A percentile compares a stretch with the other conserved stretches of the same genome.
phyloP scores from a whole-genome alignment of 2,797 vertebrate genomes.

The Diplodus sargus region DNA sequence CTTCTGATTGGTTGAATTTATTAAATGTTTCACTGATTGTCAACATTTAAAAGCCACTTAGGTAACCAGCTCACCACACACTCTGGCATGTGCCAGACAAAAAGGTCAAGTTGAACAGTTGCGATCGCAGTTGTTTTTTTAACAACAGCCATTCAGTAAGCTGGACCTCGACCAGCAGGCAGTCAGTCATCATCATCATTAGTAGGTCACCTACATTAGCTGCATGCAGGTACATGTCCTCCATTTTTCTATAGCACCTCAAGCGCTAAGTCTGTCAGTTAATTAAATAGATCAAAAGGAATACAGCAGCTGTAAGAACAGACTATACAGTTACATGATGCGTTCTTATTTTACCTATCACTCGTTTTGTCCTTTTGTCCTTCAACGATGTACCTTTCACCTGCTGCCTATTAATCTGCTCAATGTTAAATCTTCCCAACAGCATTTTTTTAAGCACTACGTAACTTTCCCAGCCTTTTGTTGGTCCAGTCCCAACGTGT shows the following conservation, averaged over 20 bases:
- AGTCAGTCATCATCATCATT: constrained; percentile 6
- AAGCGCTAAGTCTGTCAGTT: constrained; percentile 1
- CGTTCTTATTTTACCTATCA: neutral
- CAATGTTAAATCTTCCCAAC: no score
- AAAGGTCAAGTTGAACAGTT: neutral
- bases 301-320: constrained; percentile 10
- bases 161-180: neutral
- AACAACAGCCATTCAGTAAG: neutral
- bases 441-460: no score
- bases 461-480: no score
- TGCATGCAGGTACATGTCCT: constrained; percentile 29
- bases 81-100: constrained; percentile 9
- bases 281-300: neutral
- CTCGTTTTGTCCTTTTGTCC: neutral
- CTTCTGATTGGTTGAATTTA: constrained; percentile 25
- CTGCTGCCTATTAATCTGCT: no score
- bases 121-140: neutral
- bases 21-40: constrained; percentile 3
- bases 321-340: neutral
- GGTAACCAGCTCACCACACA: neutral
- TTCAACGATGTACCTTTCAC: no score
- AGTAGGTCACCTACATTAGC: constrained; percentile 5
- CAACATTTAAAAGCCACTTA: constrained; percentile 2
- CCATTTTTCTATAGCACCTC: neutral
- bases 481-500: no score